Conservation (phyloP, 2,797 vertebrate genomes). For the Todus mexicanus region DNA sequence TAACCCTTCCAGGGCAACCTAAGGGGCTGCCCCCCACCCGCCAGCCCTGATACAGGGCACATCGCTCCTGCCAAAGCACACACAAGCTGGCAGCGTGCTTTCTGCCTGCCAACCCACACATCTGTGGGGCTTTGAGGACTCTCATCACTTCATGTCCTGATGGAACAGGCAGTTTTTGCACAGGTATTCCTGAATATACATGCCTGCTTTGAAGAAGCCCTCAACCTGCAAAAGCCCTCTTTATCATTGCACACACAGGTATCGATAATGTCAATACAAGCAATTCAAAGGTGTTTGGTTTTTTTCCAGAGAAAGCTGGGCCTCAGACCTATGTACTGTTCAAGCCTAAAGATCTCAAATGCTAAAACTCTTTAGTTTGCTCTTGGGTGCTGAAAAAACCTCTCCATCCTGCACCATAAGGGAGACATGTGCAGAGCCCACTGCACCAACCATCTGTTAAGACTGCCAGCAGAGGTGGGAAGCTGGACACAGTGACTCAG, state of each 20-base stretch:
- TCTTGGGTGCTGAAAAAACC: background rate
- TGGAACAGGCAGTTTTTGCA: background rate
- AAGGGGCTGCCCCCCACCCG: accelerated
- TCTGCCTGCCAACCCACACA: background rate
- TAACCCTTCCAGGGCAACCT: accelerated
- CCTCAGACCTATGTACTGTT: background rate
- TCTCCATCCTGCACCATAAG: background rate
- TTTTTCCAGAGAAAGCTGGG: background rate
- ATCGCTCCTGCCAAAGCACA: background rate
- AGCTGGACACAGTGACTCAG: background rate
- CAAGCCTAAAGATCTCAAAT: background rate
- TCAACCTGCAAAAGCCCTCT: background rate
- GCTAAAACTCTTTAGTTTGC: background rate
- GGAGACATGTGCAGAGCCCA: background rate
- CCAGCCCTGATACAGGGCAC: accelerated
- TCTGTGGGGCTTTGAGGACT: no score
- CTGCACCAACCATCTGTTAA: background rate
- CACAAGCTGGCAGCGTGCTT: accelerated
- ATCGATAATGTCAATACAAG: background rate
- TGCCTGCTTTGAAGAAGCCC: background rate
- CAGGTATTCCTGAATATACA: background rate
- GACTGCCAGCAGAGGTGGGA: background rate
- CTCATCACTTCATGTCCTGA: background rate
- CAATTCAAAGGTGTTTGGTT: background rate
- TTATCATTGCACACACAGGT: accelerated